Evolutionary conservation across 2,113 vertebrate genomes (phyloP).

Genomic region (Dromiciops gliroides): DNA sequence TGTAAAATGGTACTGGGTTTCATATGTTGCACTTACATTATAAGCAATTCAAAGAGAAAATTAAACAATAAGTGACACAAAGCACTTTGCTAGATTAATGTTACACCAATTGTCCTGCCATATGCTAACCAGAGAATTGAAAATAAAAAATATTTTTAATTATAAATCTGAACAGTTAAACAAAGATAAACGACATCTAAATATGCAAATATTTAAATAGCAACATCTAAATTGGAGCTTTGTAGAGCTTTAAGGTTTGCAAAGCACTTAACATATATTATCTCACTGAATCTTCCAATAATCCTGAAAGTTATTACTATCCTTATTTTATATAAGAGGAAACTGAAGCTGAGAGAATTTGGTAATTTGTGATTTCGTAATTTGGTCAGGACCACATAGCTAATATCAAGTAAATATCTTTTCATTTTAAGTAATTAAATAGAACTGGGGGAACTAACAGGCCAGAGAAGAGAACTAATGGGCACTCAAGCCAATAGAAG

Average conservation of each 20-base stretch:
- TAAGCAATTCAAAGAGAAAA: conserved; percentile 38
- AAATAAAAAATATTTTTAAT: conserved; percentile 18
- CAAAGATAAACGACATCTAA: conserved; percentile 37
- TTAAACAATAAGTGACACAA: conserved; percentile 24
- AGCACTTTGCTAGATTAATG: conserved; percentile 48
- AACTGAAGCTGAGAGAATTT: neutral
- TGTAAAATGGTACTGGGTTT: neutral
- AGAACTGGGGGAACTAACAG: neutral
- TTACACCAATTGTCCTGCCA: neutral
- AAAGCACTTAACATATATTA: conserved; percentile 22
- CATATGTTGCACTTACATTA: neutral
- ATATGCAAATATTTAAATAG: neutral
- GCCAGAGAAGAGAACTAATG: neutral
- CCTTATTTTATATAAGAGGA: conserved; percentile 11
- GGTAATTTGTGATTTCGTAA: no score
- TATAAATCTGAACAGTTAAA: conserved; percentile 20
- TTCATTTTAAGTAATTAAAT: neutral
- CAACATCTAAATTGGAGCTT: neutral
- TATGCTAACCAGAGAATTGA: conserved; percentile 46
- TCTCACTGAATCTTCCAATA: neutral
- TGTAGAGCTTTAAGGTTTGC: neutral
- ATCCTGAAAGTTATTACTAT: conserved; percentile 15
- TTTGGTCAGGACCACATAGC: neutral
- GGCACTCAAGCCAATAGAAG: neutral
- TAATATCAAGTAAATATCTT: neutral